Evolutionary conservation across 2,888 invertebrate genomes (phyloP).

Genomic region (Brenthis hecate): DNA sequence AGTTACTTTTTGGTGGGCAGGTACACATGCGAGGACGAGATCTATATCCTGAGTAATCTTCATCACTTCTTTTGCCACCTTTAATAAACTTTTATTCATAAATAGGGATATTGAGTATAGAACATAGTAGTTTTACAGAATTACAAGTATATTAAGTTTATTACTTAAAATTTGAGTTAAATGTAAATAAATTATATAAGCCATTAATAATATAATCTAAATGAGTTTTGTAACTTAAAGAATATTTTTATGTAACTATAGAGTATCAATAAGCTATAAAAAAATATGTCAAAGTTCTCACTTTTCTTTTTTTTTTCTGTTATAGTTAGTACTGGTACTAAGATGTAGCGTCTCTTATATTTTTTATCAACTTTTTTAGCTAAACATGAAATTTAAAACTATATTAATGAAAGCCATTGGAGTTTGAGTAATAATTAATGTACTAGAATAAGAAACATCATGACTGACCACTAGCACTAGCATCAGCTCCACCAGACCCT

Average conservation of each 20-base stretch:
- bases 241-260: too few relatives aligned
- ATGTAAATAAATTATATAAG: too few relatives aligned
- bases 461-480: not conserved
- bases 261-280: not conserved
- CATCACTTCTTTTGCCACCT: not conserved
- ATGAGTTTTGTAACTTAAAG: too few relatives aligned
- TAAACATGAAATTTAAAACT: conserved; percentile 6
- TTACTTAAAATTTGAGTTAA: too few relatives aligned
- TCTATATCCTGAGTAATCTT: conserved; percentile 15
- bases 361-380: not conserved
- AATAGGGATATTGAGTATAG: too few relatives aligned
- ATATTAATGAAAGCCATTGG: too few relatives aligned
- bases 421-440: not conserved
- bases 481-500: not conserved
- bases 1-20: conserved; percentile 16
- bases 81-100: too few relatives aligned
- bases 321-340: conserved; percentile 24
- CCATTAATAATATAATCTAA: too few relatives aligned
- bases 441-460: not conserved
- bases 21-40: conserved; percentile 28
- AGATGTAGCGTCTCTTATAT: conserved; percentile 4
- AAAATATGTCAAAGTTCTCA: not conserved
- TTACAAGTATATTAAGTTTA: too few relatives aligned
- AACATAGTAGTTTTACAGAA: too few relatives aligned
- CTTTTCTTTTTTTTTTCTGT: conserved; percentile 11